A percentile compares a stretch with the other conserved stretches of the same genome.
These are phyloP conservation scores for Drosophila novamexicana DNA, from an alignment of 1,140 invertebrate species.

Conservation along the genomic window DNA sequence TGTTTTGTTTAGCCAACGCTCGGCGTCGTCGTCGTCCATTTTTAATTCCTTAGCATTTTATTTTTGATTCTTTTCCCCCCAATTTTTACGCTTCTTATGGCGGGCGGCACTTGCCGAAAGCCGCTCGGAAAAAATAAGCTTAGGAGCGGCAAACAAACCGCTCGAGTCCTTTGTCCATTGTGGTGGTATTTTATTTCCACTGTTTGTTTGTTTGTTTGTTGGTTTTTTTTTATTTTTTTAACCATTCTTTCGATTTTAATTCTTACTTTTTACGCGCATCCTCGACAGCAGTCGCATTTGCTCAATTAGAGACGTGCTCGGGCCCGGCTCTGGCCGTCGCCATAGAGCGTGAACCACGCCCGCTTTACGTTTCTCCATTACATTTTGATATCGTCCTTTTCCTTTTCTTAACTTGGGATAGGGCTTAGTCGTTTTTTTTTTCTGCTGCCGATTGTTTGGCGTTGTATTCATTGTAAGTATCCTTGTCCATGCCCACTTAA, in stretches of 20 bases:
- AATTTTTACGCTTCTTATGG: conserved; percentile 64
- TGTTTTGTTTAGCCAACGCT: conserved; percentile 53
- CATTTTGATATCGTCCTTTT: conserved; percentile 41
- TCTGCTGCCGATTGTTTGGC: conserved; percentile 39
- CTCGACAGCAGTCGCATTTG: conserved; percentile 16
- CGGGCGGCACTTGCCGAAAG: conserved; percentile 57
- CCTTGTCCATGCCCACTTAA: conserved; percentile 71
- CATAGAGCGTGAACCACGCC: conserved; percentile 30
- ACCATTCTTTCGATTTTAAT: conserved; percentile 61
- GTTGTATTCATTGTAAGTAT: conserved; percentile 24
- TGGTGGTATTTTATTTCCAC: conserved; percentile 28
- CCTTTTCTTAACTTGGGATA: conserved; percentile 34
- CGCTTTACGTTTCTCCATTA: conserved; percentile 37
- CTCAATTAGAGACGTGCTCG: conserved; percentile 71
- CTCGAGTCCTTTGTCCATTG: conserved; percentile 56
- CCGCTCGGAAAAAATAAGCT: conserved; percentile 74
- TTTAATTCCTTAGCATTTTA: conserved; percentile 75
- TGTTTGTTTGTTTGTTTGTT: not conserved
- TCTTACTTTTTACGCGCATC: conserved; percentile 66
- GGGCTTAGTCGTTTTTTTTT: conserved; percentile 54
- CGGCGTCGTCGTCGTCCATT: conserved; percentile 47
- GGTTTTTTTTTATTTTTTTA: conserved; percentile 24
- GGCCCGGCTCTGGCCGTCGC: conserved; percentile 14
- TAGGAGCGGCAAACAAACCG: conserved; percentile 74
- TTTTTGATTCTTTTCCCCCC: conserved; percentile 57